Evolutionary conservation across 2,113 vertebrate species (phyloP).

Genomic region (Peromyscus polionotus): DNA sequence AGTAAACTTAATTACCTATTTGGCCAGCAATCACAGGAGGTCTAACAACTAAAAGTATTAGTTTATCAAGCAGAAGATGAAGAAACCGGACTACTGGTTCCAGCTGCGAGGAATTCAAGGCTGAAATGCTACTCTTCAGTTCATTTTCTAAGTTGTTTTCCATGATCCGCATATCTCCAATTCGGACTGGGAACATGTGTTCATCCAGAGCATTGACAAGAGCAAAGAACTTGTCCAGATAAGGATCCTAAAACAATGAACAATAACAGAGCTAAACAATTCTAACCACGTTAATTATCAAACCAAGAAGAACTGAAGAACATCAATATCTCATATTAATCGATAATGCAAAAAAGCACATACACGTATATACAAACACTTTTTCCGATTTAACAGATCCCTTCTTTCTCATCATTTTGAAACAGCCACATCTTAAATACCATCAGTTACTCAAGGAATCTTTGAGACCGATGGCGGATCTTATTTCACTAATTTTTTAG

Average conservation of each 20-base stretch:
- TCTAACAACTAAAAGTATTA: constrained; percentile 97
- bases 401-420: constrained; percentile 1
- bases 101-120: constrained; percentile 95
- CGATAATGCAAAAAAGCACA: constrained; percentile 33
- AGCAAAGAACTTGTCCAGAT: constrained; percentile 98
- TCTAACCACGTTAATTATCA: not conserved
- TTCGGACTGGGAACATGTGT: constrained; percentile 98
- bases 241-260: constrained; percentile 92
- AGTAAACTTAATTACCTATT: constrained; percentile 92
- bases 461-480: not conserved
- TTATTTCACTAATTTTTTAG: not conserved
- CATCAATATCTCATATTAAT: not conserved
- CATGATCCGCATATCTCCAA: constrained; percentile 99
- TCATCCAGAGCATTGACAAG: constrained; percentile 98
- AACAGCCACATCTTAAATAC: not conserved
- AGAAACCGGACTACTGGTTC: constrained; percentile 98
- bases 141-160: constrained; percentile 98
- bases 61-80: constrained; percentile 98
- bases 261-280: constrained; percentile 14
- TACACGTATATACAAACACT: not conserved
- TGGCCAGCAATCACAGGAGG: constrained; percentile 98
- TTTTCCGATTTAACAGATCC: constrained; percentile 19
- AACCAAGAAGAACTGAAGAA: not conserved
- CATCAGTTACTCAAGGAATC: constrained; percentile 22
- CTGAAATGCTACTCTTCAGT: constrained; percentile 97